phyloP scores from a whole-genome alignment of 2,888 invertebrate species.

The Dynastes tityus region DNA sequence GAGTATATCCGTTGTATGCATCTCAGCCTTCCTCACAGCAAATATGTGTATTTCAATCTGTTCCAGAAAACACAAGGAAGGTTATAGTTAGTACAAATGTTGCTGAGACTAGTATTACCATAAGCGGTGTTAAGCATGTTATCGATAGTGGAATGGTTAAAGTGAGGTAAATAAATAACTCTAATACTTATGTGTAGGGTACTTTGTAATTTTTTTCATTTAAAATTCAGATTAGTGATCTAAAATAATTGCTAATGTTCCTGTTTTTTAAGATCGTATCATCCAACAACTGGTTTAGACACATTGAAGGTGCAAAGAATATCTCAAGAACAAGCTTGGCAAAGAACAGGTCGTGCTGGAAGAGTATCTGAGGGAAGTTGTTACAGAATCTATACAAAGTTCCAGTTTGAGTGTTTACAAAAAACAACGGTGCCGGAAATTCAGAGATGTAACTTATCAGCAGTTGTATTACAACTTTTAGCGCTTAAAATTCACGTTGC shows the following conservation, averaged over 20 bases:
- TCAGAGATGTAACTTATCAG: constrained; percentile 77
- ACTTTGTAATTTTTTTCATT: too few species aligned
- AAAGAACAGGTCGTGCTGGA: constrained; percentile 93
- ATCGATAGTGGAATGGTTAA: constrained; percentile 95
- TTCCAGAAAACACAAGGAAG: constrained; percentile 85
- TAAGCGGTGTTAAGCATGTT: constrained; percentile 91
- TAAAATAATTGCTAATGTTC: neutral
- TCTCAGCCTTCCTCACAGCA: constrained; percentile 90
- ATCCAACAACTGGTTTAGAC: constrained; percentile 87
- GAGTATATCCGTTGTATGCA: constrained; percentile 92
- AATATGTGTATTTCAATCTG: constrained; percentile 86
- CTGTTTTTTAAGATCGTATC: constrained; percentile 76
- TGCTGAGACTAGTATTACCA: constrained; percentile 98
- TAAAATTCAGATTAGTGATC: neutral
- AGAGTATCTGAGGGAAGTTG: constrained; percentile 89
- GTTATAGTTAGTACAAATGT: constrained; percentile 97
- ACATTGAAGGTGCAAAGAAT: constrained; percentile 85
- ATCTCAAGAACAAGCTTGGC: constrained; percentile 95
- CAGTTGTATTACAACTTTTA: constrained; percentile 86
- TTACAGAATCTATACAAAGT: constrained; percentile 88
- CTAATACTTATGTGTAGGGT: too few species aligned
- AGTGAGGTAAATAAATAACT: constrained; percentile 75
- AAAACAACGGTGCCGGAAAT: constrained; percentile 91
- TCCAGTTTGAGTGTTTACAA: constrained; percentile 82
- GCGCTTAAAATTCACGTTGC: constrained; percentile 87